Evolutionary conservation across 2,797 vertebrate species (phyloP).

Genomic region (Acropternis orthonyx): DNA sequence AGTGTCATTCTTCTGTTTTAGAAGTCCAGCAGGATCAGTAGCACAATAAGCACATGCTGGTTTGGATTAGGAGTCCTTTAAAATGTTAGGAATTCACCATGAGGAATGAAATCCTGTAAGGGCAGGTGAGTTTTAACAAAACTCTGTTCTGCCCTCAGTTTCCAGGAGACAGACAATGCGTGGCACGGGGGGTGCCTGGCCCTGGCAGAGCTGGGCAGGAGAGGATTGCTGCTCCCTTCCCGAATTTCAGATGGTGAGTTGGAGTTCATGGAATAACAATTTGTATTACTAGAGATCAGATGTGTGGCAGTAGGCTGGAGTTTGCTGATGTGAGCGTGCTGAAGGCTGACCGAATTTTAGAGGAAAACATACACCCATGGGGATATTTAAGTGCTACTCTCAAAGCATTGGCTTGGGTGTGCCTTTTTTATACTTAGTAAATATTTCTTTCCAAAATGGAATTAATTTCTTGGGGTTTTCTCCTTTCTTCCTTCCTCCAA

Average conservation of each 20-base stretch:
- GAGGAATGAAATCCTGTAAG: background rate
- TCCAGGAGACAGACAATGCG: conserved; percentile 91
- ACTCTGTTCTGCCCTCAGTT: conserved; percentile 74
- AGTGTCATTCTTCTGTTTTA: background rate
- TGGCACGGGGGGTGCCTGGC: conserved; percentile 98
- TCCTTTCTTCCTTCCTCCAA: background rate
- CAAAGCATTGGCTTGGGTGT: conserved; percentile 31
- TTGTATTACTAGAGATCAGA: background rate
- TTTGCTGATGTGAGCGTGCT: background rate
- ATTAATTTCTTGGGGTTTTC: conserved; percentile 30
- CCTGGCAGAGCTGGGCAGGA: conserved; percentile 91
- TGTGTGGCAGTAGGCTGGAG: background rate
- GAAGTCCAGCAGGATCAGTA: background rate
- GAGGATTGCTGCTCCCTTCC: conserved; percentile 92
- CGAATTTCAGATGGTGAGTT: conserved; percentile 88
- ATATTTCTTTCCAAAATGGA: conserved; percentile 38
- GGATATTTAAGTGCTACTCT: background rate
- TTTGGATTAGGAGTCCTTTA: background rate
- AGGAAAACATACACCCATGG: background rate
- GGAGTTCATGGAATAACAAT: background rate
- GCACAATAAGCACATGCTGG: background rate
- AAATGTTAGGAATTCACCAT: background rate
- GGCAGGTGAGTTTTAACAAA: background rate
- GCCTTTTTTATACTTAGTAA: conserved; percentile 30
- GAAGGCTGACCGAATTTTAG: background rate